Base-by-base conservation (phyloP, 2,113 vertebrate genomes). In the Rhizomys pruinosus region DNA sequence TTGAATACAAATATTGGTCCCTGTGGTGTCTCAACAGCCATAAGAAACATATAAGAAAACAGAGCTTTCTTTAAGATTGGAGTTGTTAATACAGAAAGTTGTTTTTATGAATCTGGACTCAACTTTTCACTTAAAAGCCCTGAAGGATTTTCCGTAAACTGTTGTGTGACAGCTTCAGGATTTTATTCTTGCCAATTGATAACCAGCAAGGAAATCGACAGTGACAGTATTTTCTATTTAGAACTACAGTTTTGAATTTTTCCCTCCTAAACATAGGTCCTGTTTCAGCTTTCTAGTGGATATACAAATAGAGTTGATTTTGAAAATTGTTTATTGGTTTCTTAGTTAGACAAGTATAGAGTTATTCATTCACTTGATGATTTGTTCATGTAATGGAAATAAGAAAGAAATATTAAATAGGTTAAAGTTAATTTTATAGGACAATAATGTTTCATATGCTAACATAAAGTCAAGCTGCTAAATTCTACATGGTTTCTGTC, bases 381-480 rank as follows among this genome's bases (percentile, higher is more conserved):
- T 84, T 97, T 73, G 97, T 97, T 85, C 39, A 80, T 96, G 92
- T 96, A 76, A 84, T 96, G 97, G 98, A 98, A 98, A 96, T 98
- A 98, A 91, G 91, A 97, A 97, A 97, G 95, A 97, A 98, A 97
- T 97, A 98, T 98, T 98, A 98, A 98, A 98, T 98, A 98, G 88
- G 86, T 95, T 97, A 97, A 97, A 95, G 90, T 96, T 97, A 94
- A 96, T 98, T 98, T 94, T 94, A 98, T 98, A 98, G 98, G 96
- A 98, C 97, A 98, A 92, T 98, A 98, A 97, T 89, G 97, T 97
- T 97, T 98, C 97, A 96, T 97, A 97, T 89, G 97, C 96, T 98
- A 98, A 98, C 96, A 97, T 97, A 98, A 98, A 98, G 97, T 97
- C 97, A 98, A 98, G 98, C 98, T 98, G 97, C 97, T 98, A 98